Base-by-base conservation (phyloP, 2,797 vertebrate species). In the Lepus townsendii region DNA sequence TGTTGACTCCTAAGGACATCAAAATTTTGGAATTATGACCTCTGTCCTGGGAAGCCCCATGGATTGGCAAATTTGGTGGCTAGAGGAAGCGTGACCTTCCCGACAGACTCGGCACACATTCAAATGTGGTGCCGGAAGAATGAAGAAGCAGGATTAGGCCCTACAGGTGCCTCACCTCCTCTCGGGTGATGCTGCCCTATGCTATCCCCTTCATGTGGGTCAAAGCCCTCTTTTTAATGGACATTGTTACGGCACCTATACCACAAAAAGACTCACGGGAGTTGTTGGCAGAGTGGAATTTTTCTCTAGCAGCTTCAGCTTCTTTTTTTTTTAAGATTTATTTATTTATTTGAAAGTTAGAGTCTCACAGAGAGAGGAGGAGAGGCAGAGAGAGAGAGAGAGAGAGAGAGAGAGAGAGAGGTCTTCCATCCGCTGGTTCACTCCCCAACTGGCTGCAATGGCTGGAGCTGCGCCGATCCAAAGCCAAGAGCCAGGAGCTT, bases 261-360 rank as follows among this genome's bases (percentile, higher is more conserved):
- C 62, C n/a, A 76, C 92, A 47, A 6, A 66, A 83, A 83, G 57
- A 10, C n/a, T 24, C 22, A 50, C 42, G 60, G 19, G 5, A 22
- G n/a, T 20, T 80, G 30, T 69, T 73, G 66, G 72, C 60, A 63
- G 60, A 65, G 57, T 62, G 32, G 35, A 92, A 87, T 90, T 93
- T 79, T 62, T 57, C 62, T 87, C 72, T 52, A 71, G 30, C 30
- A 83, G 6, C 47, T 47, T 38, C 8, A 50, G 63, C 14, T 80
- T 94, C 30, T 17, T 7, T 42, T 42, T 42, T 42, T 42, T 42
- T 42, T 9, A 42, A 42, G 42, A 42, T 42, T 42, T 42, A 42
- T 42, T 38, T 38, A 38, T 38, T 42, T 42, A 42, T 42, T 42
- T 42, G 42, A 42, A 42, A 42, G 42, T 42, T 42, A 42, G 42